A percentile compares a stretch with the other conserved stretches of the same genome.
phyloP scores from a whole-genome alignment of 2,113 vertebrate species.

The Eptesicus fuscus region DNA sequence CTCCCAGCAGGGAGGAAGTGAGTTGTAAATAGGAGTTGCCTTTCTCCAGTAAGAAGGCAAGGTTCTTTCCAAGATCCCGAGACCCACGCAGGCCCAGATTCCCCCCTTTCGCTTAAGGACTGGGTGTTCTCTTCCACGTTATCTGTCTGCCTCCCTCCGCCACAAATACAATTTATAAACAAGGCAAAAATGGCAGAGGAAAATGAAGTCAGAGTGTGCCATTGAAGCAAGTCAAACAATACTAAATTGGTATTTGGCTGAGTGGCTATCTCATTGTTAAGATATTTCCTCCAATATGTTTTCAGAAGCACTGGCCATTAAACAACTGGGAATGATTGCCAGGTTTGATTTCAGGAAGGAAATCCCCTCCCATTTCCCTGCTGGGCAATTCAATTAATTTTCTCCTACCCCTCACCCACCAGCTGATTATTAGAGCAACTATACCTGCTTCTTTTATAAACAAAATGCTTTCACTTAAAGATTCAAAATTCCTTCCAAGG shows the following conservation, averaged over 20 bases:
- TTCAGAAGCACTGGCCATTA: conserved; percentile 83
- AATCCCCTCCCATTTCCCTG: conserved; percentile 86
- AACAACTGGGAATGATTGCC: conserved; percentile 83
- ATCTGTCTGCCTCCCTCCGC: conserved; percentile 61
- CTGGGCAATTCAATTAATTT: conserved; percentile 80
- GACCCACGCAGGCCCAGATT: not conserved
- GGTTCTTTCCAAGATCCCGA: conserved; percentile 51
- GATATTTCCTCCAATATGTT: conserved; percentile 88
- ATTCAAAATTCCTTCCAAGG: not conserved
- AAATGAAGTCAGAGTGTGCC: conserved; percentile 79
- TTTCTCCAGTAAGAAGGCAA: not conserved
- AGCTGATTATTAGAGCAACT: conserved; percentile 55
- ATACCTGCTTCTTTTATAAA: conserved; percentile 75
- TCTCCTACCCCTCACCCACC: conserved; percentile 51
- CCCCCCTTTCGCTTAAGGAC: conserved; percentile 59
- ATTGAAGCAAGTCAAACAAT: conserved; percentile 81
- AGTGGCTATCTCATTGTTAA: conserved; percentile 85
- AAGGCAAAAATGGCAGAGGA: conserved; percentile 72
- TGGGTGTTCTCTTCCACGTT: conserved; percentile 45
- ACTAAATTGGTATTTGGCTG: conserved; percentile 83
- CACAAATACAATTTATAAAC: conserved; percentile 74
- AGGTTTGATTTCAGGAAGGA: conserved; percentile 88
- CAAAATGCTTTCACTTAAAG: conserved; percentile 43
- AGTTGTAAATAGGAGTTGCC: not conserved
- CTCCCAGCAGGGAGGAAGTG: not conserved